Evolutionary conservation across 1,140 invertebrate species (phyloP), one percentile per base, ranked within the genome.

Genomic region (Eulimnadia texana): DNA sequence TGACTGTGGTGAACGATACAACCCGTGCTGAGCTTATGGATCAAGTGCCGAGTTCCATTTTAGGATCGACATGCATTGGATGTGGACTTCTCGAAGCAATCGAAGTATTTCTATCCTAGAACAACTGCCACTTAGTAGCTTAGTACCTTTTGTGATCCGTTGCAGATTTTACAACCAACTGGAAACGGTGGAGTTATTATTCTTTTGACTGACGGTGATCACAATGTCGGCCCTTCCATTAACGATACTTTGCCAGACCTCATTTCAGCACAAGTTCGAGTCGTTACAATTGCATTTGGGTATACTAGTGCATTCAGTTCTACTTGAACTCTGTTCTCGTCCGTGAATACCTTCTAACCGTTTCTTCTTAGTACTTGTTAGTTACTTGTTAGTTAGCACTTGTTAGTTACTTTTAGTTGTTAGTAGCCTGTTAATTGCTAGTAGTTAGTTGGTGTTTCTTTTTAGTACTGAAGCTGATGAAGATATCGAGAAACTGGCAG

Each of bases 241-340:
- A n/a, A 62, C 13, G 63, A 67, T n/a, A 52, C 67, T 11, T 11
- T 67, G 3, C 61, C 61, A 0, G 50, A 61, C 2, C 47, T 68
- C 6, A 19, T 64, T 11, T 24, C 57, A 13, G 23, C 65, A 2
- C 60, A 60, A 49, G 64, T 66, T 11, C 55, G 63, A 1, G 63
- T 69, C 28, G 66, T 66, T 54, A 65, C 66, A 3, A 63, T 69
- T 16, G 68, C 68, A 6, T 69, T 68, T 54, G 67, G 67, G 60
- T 61, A 23, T 13, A 55, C 19, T 25, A 9, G 13, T n/a, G 10
- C 20, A 65, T 42, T 16, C 6, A 16, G 6, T 16, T 42, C 33
- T 9, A 42, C 6, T 42, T n/a, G n/a, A 42, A 42, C 33, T 42
- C 33, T 6, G 16, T 16, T 42, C 6, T 42, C 6, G 33, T 16